Conservation (phyloP, 2,113 vertebrate genomes). For the Cyprinodon variegatus region DNA sequence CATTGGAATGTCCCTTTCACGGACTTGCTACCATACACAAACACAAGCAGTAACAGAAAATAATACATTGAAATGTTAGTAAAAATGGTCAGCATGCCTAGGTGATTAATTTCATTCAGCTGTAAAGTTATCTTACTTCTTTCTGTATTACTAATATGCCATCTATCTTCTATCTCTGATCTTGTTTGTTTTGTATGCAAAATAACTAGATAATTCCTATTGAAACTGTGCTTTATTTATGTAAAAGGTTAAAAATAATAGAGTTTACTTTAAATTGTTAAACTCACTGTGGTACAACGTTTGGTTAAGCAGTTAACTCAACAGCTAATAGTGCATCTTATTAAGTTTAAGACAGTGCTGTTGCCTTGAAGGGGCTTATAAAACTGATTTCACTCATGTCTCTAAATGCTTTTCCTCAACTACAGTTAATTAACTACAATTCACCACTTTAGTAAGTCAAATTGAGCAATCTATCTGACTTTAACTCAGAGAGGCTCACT, state of each 20-base stretch:
- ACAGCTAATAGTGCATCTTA: slow-evolving; percentile 10
- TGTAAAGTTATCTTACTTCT: no score
- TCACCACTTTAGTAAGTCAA: slow-evolving; percentile 45
- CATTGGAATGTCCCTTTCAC: no score
- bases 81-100: no score
- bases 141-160: neutral
- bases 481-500: slow-evolving; percentile 43
- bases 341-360: slow-evolving; percentile 9
- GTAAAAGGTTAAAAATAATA: neutral
- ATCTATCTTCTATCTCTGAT: neutral
- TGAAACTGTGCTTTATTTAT: neutral
- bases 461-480: slow-evolving; percentile 48
- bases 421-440: slow-evolving; percentile 46
- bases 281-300: slow-evolving; percentile 4
- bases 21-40: no score
- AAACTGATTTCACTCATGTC: slow-evolving; percentile 32
- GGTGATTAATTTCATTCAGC: no score
- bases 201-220: neutral
- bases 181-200: neutral
- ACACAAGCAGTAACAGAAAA: no score
- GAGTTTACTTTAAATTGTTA: neutral
- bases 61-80: no score
- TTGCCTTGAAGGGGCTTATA: slow-evolving; percentile 4
- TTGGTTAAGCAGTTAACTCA: slow-evolving; percentile 9
- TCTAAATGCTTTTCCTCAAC: slow-evolving; percentile 18